phyloP scores from a whole-genome alignment of 2,888 invertebrate genomes.

The Megalurothrips usitatus region DNA sequence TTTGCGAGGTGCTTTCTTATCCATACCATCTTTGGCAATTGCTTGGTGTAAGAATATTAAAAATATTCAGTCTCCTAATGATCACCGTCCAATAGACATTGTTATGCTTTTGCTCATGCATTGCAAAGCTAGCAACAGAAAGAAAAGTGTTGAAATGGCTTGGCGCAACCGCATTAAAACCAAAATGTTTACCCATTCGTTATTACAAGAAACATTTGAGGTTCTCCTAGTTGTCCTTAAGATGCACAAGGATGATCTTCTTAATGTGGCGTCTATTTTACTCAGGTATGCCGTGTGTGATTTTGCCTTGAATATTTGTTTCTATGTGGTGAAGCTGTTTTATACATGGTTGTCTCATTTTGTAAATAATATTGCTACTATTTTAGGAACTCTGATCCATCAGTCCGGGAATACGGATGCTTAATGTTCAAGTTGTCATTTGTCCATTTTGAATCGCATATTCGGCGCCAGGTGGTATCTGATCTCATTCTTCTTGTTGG shows the following conservation, averaged over 20 bases:
- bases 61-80: conserved; percentile 41
- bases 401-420: background rate
- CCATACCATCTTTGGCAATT: background rate
- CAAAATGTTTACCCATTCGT: conserved; percentile 55
- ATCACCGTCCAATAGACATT: conserved; percentile 64
- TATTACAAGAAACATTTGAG: conserved; percentile 55
- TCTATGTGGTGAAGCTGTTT: conserved; percentile 38
- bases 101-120: conserved; percentile 61
- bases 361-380: background rate
- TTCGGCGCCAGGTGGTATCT: conserved; percentile 34
- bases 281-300: conserved; percentile 43
- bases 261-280: conserved; percentile 55
- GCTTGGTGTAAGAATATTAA: conserved; percentile 6
- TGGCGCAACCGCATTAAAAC: conserved; percentile 60
- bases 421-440: background rate
- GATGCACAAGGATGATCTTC: conserved; percentile 53
- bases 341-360: background rate
- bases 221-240: conserved; percentile 55
- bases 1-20: background rate
- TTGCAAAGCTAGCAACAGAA: conserved; percentile 56
- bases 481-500: conserved; percentile 39
- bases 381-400: background rate
- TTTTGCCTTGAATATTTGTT: background rate
- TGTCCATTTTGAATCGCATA: conserved; percentile 2
- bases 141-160: conserved; percentile 57